Base-by-base conservation (phyloP, 2,113 vertebrate species). In the Antechinus flavipes region DNA sequence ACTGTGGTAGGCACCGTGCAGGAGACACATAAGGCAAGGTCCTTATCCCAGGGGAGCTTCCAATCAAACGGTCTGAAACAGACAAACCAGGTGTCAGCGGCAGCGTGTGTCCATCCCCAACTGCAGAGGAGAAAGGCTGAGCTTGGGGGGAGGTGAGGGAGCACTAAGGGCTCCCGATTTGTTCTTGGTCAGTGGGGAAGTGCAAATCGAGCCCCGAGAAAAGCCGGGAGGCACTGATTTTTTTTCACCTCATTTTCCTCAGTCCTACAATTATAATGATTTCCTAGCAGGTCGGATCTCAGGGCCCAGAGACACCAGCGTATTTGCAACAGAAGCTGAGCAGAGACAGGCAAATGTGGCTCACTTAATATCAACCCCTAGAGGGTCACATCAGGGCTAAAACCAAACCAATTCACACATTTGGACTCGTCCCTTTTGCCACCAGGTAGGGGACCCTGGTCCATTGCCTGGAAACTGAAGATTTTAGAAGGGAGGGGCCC, bases 391-490 rank as follows among this genome's bases (percentile, higher is more conserved):
- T 6, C 11, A 91, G 93, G 55, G 90, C 94, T 95, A 97, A 96
- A 97, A 95, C 10, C 49, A 49, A 97, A 93, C 42, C 94, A 95
- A 90, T 95, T 96, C 58, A 95, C 94, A 97, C 84, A 53, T 96
- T 90, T 25, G 95, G 93, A 92, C 61, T 97, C 94, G 97, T 24
- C 94, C 84, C 96, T 95, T 46, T 89, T 96, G 92, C 94, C 92
- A 96, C 94, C 93, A 96, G 94, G 90, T 97, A 94, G 94, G 93
- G 95, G 90, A 93, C 42, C 52, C 94, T 22, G 16, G 54, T 52
- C 96, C 76, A 96, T 90, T 96, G 97, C 91, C 91, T 96, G 92
- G 96, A 96, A 97, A 96, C 94, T 56, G 94, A 93, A 94, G 91
- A 90, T 97, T 96, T 95, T 95, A 96, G 56, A 97, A 95, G 89